Base-by-base conservation (phyloP, 2,888 invertebrate species). In the Zygaena filipendulae region DNA sequence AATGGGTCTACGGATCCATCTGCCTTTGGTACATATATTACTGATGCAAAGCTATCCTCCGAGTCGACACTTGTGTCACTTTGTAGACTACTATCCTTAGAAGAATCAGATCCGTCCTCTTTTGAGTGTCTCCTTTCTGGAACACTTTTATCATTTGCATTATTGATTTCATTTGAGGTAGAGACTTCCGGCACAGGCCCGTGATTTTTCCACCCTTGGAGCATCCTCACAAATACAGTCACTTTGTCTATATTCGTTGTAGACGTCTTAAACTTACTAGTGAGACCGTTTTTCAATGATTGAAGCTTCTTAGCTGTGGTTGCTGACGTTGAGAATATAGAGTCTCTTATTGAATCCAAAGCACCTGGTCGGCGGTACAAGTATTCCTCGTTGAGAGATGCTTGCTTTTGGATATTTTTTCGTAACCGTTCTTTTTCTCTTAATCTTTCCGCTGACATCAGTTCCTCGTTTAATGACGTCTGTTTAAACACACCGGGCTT, bases 31-130 rank as follows among this genome's bases (percentile, higher is more conserved):
- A 94, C 89, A 57, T 89, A 94, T 52, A 95, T 95, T 23, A 95
- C 95, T 38, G 94, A 94, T 32, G 94, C 93, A 54, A 95, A 93
- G 62, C 93, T 94, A 53, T 95, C 95, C 61, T 95, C 95, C 1
- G 93, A 93, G 61, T 95, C 95, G 18, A 95, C 91, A 68, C 94
- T 94, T 1, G 95, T 95, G 56, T 95, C 95, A 60, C 94, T 94
- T 67, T 95, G 95, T 33, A 95, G 82, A 58, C 94, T 94, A 58
- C 92, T 91, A 47, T 92, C 92, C 67, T 92, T 92, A 2, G 91
- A 91, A 4, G 91, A 91, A 56, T 92, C 92, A 0, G 94, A 94
- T 8, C 93, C 93, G 47, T 93, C 93, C 63, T 94, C 94, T 40
- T 87, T 86, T 0, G 93, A 93, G 49, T 88, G 86, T 28, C 92